These are phyloP conservation scores for Oncorhynchus nerka DNA, from an alignment of 2,113 vertebrate genomes.

Conservation along the genomic window DNA sequence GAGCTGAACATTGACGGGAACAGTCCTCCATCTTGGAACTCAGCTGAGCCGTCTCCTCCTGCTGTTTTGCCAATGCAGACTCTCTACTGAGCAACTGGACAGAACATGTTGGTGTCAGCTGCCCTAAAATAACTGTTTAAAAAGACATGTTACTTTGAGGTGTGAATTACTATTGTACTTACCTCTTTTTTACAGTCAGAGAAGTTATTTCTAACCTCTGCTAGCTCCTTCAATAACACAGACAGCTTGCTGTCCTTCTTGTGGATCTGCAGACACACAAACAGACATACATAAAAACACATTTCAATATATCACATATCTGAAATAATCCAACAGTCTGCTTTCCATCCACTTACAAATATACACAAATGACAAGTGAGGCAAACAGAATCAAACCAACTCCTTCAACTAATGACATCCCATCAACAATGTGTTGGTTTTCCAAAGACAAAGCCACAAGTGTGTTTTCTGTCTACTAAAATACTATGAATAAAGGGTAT, in stretches of 20 bases:
- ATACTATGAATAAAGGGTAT: too few relatives aligned
- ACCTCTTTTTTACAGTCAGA: slow-evolving; percentile 52
- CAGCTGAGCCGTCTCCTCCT: slow-evolving; percentile 53
- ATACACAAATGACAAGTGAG: too few relatives aligned
- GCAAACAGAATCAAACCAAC: too few relatives aligned
- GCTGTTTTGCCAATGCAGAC: slow-evolving; percentile 54
- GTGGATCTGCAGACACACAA: slow-evolving; percentile 56
- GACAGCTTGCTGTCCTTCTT: slow-evolving; percentile 56
- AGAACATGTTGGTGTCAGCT: slow-evolving; percentile 9
- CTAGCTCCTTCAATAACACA: slow-evolving; percentile 52
- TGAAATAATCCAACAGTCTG: too few relatives aligned
- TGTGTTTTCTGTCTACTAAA: too few relatives aligned
- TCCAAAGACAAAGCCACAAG: too few relatives aligned
- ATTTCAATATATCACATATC: too few relatives aligned
- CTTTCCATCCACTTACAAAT: too few relatives aligned
- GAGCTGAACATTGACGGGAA: slow-evolving; percentile 50
- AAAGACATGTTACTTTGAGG: not conserved
- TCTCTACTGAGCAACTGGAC: slow-evolving; percentile 51
- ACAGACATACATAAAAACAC: too few relatives aligned
- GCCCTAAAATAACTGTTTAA: not conserved
- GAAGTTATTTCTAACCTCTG: slow-evolving; percentile 45
- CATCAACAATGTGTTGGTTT: too few relatives aligned
- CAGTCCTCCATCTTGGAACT: slow-evolving; percentile 59
- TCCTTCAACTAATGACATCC: too few relatives aligned
- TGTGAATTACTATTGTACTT: slow-evolving; percentile 20